phyloP scores from a whole-genome alignment of 2,888 invertebrate genomes.

The Brachyptera risi region DNA sequence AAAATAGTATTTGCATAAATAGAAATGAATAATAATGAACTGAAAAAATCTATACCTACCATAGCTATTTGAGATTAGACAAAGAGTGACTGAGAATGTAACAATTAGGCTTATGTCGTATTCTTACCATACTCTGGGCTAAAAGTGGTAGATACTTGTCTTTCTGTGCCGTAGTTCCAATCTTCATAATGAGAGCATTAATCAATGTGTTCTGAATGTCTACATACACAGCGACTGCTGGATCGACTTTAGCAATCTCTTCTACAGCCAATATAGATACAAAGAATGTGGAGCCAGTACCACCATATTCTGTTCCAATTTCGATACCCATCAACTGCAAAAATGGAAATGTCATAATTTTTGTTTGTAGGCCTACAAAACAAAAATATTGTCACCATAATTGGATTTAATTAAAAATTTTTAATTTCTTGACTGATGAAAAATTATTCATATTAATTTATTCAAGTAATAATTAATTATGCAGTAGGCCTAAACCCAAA shows the following conservation, averaged over 20 bases:
- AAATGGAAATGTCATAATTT: conserved; percentile 11
- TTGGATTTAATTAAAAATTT: background rate
- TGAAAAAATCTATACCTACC: no score
- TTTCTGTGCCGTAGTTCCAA: conserved; percentile 85
- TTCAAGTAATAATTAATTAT: background rate
- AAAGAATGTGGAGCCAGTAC: conserved; percentile 86
- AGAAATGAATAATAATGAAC: no score
- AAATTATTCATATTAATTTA: background rate
- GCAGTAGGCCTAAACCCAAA: background rate
- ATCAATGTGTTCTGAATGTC: conserved; percentile 96
- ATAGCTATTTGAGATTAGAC: no score
- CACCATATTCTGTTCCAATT: conserved; percentile 81
- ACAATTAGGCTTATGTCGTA: background rate
- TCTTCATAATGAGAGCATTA: conserved; percentile 75
- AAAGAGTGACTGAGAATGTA: no score
- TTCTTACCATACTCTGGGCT: conserved; percentile 70
- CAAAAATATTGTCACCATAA: background rate
- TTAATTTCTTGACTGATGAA: background rate
- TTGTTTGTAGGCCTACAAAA: background rate
- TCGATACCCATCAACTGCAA: conserved; percentile 85
- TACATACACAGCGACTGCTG: conserved; percentile 80
- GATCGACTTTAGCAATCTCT: conserved; percentile 89
- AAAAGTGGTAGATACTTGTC: conserved; percentile 82
- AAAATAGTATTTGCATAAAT: no score
- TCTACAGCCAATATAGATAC: conserved; percentile 87